Conservation (phyloP, 92 coral and sea anemone genomes). For the Galaxea fascicularis region DNA sequence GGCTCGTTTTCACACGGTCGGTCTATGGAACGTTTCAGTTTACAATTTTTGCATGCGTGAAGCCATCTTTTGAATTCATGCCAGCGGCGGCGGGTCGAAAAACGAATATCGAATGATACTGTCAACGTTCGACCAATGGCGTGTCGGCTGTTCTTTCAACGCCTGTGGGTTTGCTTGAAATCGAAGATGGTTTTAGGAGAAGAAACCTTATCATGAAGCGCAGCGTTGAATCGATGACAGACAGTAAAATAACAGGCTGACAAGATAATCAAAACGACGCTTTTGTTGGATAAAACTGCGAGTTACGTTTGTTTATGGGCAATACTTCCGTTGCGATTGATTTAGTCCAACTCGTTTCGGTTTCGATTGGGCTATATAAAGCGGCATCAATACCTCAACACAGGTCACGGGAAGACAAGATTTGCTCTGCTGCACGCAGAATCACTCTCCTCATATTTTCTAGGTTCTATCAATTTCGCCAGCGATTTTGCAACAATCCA, state of each 20-base stretch:
- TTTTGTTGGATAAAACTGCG: background rate
- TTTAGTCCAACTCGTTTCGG: background rate
- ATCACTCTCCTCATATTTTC: background rate
- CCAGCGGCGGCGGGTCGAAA: slow-evolving; percentile 36
- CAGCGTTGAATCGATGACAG: slow-evolving; percentile 43
- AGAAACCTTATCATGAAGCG: slow-evolving; percentile 1
- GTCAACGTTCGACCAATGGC: slow-evolving; percentile 15
- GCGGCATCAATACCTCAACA: background rate
- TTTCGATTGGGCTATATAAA: background rate
- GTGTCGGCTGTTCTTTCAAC: slow-evolving; percentile 14
- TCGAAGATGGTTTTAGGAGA: background rate
- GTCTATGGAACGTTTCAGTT: slow-evolving; percentile 54
- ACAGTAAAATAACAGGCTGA: slow-evolving; percentile 16
- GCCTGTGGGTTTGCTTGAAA: slow-evolving; percentile 43
- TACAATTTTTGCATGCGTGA: slow-evolving; percentile 71
- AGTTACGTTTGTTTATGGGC: background rate
- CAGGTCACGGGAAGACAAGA: slow-evolving; percentile 5
- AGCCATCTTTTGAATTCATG: slow-evolving; percentile 42
- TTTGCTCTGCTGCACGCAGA: background rate
- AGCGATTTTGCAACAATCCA: background rate
- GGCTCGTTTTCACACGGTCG: slow-evolving; percentile 25
- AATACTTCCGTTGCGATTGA: slow-evolving; percentile 26
- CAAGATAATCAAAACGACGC: background rate
- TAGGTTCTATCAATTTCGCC: background rate
- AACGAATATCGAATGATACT: slow-evolving; percentile 38